These are phyloP conservation scores for Archilochus colubris DNA, from an alignment of 2,113 vertebrate genomes.

Conservation along the genomic window DNA sequence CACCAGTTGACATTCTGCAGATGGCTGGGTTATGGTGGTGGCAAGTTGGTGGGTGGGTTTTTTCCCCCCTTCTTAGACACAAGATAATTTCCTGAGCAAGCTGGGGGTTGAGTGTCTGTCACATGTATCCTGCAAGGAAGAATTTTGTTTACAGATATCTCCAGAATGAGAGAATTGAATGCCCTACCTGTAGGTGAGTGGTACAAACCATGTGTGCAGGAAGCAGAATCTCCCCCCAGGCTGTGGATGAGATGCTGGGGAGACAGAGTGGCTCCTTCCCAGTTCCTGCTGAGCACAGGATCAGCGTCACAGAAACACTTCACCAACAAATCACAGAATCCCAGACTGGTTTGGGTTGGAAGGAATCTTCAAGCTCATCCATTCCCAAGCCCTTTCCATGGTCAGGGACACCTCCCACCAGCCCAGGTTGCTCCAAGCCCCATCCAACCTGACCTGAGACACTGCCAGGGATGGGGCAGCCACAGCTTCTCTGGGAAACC, in stretches of 20 bases:
- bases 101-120: background rate
- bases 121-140: background rate
- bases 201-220: background rate
- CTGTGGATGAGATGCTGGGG: background rate
- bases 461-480: too few species aligned
- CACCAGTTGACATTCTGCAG: background rate
- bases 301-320: background rate
- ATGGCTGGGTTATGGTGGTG: background rate
- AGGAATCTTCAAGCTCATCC: too few species aligned
- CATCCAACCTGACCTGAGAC: too few species aligned
- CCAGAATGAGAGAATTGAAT: background rate
- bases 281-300: background rate
- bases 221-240: background rate
- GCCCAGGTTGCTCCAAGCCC: too few species aligned
- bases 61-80: background rate
- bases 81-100: background rate
- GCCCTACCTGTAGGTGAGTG: accelerated
- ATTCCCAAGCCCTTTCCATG: too few species aligned
- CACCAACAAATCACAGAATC: background rate
- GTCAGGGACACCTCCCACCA: too few species aligned
- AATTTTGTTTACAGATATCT: background rate
- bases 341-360: too few species aligned
- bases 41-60: background rate
- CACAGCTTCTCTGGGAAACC: too few species aligned
- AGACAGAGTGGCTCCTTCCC: background rate